Base-by-base conservation (phyloP, 2,888 invertebrate species). In the Tiliacea aurago region DNA sequence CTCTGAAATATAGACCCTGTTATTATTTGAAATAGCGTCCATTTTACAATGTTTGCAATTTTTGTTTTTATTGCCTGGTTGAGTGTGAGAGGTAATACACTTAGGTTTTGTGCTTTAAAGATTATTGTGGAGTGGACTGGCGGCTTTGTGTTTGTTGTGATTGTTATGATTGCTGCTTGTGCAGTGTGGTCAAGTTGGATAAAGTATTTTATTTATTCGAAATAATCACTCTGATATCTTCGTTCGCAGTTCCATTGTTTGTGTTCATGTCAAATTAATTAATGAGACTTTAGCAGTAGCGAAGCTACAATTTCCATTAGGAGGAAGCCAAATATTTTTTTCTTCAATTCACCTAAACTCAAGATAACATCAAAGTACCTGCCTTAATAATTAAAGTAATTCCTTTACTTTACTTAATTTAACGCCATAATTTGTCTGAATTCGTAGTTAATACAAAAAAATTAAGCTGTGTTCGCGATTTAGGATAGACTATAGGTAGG, bases 41-140 rank as follows among this genome's bases (percentile, higher is more conserved):
- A 78, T 74, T 83, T 72, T 78, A 59, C 67, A 75, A 56, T 56
- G 65, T 47, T 41, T n/a, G 55, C 15, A 23, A 59, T 55, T 66
- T 58, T 65, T 59, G 67, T 80, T 78, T 84, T 76, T 86, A 78
- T 84, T 79, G 61, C 4, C 20, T 13, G 68, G 66, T 69, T 23
- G 62, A 71, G 61, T 70, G 55, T 49, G 62, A 18, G 70, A 75
- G 70, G 70, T 73, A 74, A 81, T 75, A 62, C 73, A 77, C 76
- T 81, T 79, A 58, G 71, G 71, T 70, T 76, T 74, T 70, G 63
- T 59, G 53, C 62, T 80, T 67, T 59, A 45, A 66, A 70, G 72
- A 73, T 84, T 80, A 80, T 71, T 70, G 73, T 76, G 67, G 59
- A 53, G n/a, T 73, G 49, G 51, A 47, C 43, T 68, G 61, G 55